Evolutionary conservation across 2,888 invertebrate species (phyloP).

Genomic region (Lasioglossum marginatum): DNA sequence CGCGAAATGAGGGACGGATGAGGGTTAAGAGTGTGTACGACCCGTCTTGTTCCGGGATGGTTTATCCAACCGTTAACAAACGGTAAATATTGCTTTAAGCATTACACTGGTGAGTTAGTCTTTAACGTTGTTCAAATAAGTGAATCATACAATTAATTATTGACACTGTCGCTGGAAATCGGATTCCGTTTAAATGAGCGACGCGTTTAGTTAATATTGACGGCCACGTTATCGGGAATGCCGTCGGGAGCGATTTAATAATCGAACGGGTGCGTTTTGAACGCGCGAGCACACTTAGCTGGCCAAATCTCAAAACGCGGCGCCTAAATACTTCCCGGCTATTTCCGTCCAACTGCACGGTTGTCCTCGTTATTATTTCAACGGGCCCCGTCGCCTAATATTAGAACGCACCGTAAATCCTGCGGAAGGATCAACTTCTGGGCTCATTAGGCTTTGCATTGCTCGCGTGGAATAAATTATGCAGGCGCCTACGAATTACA

Average conservation of each 20-base stretch:
- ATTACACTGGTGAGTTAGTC: background rate
- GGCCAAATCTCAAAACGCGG: background rate
- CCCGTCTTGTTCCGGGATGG: background rate
- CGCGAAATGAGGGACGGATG: no score
- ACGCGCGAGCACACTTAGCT: background rate
- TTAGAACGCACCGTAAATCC: background rate
- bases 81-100: background rate
- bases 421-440: slow-evolving; percentile 11
- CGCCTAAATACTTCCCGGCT: background rate
- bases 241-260: slow-evolving; percentile 5
- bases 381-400: background rate
- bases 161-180: slow-evolving; percentile 4
- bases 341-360: background rate
- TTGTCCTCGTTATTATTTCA: background rate
- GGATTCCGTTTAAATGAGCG: slow-evolving; percentile 7
- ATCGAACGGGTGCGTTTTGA: background rate
- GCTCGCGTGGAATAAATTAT: slow-evolving; percentile 38
- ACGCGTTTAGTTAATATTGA: background rate
- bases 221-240: slow-evolving; percentile 15
- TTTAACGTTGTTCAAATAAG: background rate
- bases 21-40: background rate
- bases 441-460: slow-evolving; percentile 18
- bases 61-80: background rate
- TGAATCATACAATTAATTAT: slow-evolving; percentile 5
- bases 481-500: slow-evolving; percentile 13